Evolutionary conservation across 2,113 vertebrate species (phyloP), one percentile per base, ranked within the genome.

Genomic region (Cardinalis cardinalis): DNA sequence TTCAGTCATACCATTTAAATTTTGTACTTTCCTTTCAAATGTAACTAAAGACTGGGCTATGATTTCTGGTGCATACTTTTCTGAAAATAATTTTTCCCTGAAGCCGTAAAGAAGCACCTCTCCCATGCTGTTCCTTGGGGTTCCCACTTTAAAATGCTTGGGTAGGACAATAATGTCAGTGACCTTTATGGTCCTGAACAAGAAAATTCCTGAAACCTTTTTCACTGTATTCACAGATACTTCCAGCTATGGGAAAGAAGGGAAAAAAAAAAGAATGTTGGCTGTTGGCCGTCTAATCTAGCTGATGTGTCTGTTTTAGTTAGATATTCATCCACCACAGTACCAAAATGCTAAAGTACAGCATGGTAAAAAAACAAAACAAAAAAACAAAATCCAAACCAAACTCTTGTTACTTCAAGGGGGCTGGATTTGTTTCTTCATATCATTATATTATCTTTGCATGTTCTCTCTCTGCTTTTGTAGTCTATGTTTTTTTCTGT

Each of bases 71-170:
- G 14, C 41, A 85, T 94, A 96, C 82, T 87, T 28, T 94, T 90
- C 64, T 96, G 75, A 90, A 87, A 95, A 95, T 49, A 48, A 4
- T 65, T 93, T 88, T 95, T 80, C 68, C 56, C 48, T 95, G 75
- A 70, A 95, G 41, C 63, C 90, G 58, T 74, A 69, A 91, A 89
- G 66, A 93, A 76, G 31, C 75, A 58, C 34, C 17, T 87, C 44
- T 94, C 51, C 75, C 88, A 84, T 73, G 59, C 2, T 34, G 58
- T 60, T 97, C 96, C 91, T 80, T n/a, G 25, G 63, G 70, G 84
- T 80, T 65, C 52, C 48, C 43, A 70, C 24, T 90, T 87, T 80
- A 92, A 74, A 40, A 48, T 21, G 21, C 26, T 63, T 77, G 51
- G 32, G 29, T 87, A 88, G 80, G 96, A 92, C 61, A 95, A 68